Evolutionary conservation across 2,113 vertebrate species (phyloP).

Genomic region (Piaya cayana): DNA sequence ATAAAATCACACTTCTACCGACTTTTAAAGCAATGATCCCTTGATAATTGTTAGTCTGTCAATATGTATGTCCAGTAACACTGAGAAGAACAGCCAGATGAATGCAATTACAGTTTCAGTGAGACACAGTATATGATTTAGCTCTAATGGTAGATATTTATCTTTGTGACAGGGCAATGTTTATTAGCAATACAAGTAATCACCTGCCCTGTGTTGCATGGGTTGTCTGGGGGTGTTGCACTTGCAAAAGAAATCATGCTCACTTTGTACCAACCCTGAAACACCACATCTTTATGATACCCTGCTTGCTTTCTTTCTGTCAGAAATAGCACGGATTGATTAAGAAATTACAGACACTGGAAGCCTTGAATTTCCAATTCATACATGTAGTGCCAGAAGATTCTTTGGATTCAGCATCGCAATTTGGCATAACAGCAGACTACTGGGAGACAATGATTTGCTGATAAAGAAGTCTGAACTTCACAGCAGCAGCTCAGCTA

Average conservation of each 20-base stretch:
- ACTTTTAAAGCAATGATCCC: neutral
- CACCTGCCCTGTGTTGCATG: neutral
- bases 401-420: neutral
- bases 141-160: neutral
- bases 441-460: neutral
- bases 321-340: neutral
- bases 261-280: neutral
- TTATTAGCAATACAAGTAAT: neutral
- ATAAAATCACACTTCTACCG: neutral
- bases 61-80: neutral
- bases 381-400: neutral
- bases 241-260: neutral
- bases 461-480: neutral
- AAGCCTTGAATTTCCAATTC: neutral
- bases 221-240: neutral
- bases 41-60: neutral
- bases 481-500: neutral
- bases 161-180: neutral
- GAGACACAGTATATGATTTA: neutral
- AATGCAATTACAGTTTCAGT: neutral
- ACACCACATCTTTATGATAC: neutral
- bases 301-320: neutral
- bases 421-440: neutral
- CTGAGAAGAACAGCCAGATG: neutral
- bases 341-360: neutral